A percentile compares a stretch with the other conserved stretches of the same genome.
phyloP scores from a whole-genome alignment of 1,140 invertebrate genomes.

The Thaumetopoea pityocampa region DNA sequence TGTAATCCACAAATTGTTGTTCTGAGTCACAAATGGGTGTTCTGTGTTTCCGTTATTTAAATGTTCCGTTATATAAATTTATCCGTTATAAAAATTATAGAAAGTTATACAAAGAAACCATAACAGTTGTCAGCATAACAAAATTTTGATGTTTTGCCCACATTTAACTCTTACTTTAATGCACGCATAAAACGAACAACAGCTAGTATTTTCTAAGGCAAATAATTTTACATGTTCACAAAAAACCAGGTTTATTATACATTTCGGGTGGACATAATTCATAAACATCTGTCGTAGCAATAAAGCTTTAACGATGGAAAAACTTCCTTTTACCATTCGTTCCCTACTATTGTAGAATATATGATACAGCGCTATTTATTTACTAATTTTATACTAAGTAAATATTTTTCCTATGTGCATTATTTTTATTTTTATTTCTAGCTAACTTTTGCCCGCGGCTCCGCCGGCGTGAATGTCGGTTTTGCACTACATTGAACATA shows the following conservation, averaged over 20 bases:
- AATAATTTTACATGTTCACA: constrained; percentile 14
- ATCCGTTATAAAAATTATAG: neutral
- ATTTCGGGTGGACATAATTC: constrained; percentile 29
- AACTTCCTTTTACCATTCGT: constrained; percentile 12
- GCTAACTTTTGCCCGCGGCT: too few relatives aligned
- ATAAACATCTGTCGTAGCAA: constrained; percentile 33
- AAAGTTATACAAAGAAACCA: neutral
- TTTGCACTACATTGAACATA: too few relatives aligned
- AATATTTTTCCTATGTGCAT: neutral
- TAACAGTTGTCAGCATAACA: too few relatives aligned
- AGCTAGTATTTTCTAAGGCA: constrained; percentile 6
- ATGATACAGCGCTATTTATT: constrained; percentile 6
- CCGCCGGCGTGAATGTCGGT: too few relatives aligned
- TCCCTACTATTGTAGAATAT: constrained; percentile 3
- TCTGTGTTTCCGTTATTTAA: too few relatives aligned
- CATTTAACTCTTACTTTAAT: constrained; percentile 4
- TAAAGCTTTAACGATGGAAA: constrained; percentile 35
- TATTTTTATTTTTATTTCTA: constrained; percentile 2
- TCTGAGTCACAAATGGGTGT: too few relatives aligned
- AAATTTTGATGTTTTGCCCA: too few relatives aligned
- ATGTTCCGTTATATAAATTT: too few relatives aligned
- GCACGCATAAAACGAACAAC: neutral
- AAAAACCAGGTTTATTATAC: constrained; percentile 24
- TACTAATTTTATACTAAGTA: constrained; percentile 3
- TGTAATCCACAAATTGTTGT: too few relatives aligned